Evolutionary conservation across 2,888 invertebrate genomes (phyloP), one percentile per base, ranked within the genome.

Genomic region (Lithophane ornitopus): DNA sequence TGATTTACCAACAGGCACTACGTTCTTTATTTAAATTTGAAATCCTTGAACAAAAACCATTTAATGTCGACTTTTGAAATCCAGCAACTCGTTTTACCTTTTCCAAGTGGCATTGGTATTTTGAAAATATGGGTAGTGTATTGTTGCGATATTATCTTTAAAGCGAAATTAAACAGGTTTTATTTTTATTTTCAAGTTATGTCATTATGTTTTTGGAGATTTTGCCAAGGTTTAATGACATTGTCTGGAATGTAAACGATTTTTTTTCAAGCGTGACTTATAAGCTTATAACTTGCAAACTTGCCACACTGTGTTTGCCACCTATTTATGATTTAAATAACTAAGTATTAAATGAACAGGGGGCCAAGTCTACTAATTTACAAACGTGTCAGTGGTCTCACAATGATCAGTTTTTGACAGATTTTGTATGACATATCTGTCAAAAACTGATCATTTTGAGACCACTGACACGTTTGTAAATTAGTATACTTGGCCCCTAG

Each of bases 41-140:
- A 58, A 74, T 73, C 81, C 74, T 80, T 75, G 75, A 75, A 44
- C 26, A 54, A 56, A 62, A 74, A 56, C 19, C n/a, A 22, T 54
- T 41, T 16, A 49, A 54, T 12, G 7, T 22, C 39, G 56, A 41
- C 80, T 63, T 80, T 63, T 49, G 56, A 75, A 75, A 61, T n/a
- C 41, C 34, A 59, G 16, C 41, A 65, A 81, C 66, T 67, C 1
- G 74, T 74, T 77, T 77, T 63, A 61, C 75, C 75, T 34, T 66
- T 61, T 81, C 49, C 16, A 63, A 34, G 34, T 52, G 73, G 41
- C 49, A 52, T 77, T 77, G 63, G 81, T 81, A 74, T 75, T 75
- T 74, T 59, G 67, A 62, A 81, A 81, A 81, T 67, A 67, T 67
- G 54, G 59, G 39, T 68, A 56, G 49, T 49, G 52, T 14, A n/a